Conservation (phyloP, 2,888 invertebrate genomes). For the Rapana venosa region DNA sequence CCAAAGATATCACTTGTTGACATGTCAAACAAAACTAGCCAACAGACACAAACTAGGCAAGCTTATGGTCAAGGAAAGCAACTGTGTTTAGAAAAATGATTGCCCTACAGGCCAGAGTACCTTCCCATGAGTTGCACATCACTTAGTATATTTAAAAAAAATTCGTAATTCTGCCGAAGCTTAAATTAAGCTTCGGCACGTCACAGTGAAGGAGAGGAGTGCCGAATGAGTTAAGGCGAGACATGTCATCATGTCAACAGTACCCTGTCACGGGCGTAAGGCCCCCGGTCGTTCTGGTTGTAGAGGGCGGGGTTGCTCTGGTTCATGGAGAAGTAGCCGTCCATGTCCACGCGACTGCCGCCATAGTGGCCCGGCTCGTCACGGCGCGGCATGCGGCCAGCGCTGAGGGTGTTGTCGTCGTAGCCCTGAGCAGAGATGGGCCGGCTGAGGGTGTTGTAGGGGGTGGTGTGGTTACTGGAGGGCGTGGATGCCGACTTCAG, state of each 20-base stretch:
- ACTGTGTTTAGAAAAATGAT: too few species aligned
- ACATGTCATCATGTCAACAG: conserved; percentile 39
- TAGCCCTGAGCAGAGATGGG: conserved; percentile 71
- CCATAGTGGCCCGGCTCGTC: conserved; percentile 38
- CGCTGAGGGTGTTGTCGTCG: conserved; percentile 69
- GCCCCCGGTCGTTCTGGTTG: conserved; percentile 53
- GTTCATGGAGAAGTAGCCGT: conserved; percentile 56
- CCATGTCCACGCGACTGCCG: conserved; percentile 53
- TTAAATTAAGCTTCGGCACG: too few species aligned
- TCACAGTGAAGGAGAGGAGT: too few species aligned
- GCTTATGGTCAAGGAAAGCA: too few species aligned
- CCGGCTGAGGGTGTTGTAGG: conserved; percentile 70
- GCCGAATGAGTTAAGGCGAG: not conserved
- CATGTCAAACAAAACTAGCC: too few species aligned
- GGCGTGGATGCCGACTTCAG: conserved; percentile 13
- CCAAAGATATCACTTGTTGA: too few species aligned
- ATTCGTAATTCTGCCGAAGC: too few species aligned
- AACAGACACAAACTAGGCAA: too few species aligned
- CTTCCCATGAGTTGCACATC: too few species aligned
- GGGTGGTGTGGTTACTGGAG: conserved; percentile 61
- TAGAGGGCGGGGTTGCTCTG: conserved; percentile 63
- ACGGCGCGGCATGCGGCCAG: conserved; percentile 54
- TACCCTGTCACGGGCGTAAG: conserved; percentile 52
- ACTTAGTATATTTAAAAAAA: too few species aligned
- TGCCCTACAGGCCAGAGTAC: too few species aligned